phyloP scores from a whole-genome alignment of 53 echinoderm and acorn worm genomes.

The Henricia sp. region DNA sequence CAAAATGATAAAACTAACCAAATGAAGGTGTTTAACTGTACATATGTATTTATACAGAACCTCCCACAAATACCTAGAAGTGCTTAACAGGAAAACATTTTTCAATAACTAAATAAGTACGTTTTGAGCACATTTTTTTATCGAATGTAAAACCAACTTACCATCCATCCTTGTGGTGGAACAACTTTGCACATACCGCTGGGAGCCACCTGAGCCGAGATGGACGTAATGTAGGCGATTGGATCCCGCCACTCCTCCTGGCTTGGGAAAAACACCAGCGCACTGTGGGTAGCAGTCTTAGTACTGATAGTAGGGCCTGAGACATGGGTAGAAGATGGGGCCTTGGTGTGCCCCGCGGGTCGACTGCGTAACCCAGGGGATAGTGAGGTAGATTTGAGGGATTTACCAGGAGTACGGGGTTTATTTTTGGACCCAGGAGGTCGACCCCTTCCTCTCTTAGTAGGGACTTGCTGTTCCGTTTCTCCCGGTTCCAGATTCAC shows the following conservation, averaged over 20 bases:
- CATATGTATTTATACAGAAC: too few relatives aligned
- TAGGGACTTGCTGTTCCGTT: not conserved
- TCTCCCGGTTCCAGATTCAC: not conserved
- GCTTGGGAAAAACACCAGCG: slow-evolving; percentile 80
- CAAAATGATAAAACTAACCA: too few relatives aligned
- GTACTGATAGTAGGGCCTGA: slow-evolving; percentile 65
- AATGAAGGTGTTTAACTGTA: too few relatives aligned
- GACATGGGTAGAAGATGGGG: slow-evolving; percentile 31
- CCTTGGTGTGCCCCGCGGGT: slow-evolving; percentile 28
- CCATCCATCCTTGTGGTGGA: slow-evolving; percentile 93
- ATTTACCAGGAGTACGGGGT: not conserved
- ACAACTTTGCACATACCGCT: slow-evolving; percentile 95
- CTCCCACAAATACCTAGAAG: too few relatives aligned
- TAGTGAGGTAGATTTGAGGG: slow-evolving; percentile 60
- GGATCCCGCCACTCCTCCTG: slow-evolving; percentile 91
- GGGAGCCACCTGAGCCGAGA: slow-evolving; percentile 71
- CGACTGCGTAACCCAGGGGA: slow-evolving; percentile 16
- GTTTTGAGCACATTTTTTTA: too few relatives aligned
- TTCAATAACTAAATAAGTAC: too few relatives aligned
- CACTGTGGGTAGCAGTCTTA: slow-evolving; percentile 54
- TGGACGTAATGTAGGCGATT: slow-evolving; percentile 77
- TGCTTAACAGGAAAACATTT: too few relatives aligned
- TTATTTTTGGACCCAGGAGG: slow-evolving; percentile 71
- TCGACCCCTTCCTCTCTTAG: slow-evolving; percentile 59
- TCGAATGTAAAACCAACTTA: slow-evolving; percentile 30